phyloP scores from a whole-genome alignment of 2,888 invertebrate genomes.

The Ecliptopera silaceata region DNA sequence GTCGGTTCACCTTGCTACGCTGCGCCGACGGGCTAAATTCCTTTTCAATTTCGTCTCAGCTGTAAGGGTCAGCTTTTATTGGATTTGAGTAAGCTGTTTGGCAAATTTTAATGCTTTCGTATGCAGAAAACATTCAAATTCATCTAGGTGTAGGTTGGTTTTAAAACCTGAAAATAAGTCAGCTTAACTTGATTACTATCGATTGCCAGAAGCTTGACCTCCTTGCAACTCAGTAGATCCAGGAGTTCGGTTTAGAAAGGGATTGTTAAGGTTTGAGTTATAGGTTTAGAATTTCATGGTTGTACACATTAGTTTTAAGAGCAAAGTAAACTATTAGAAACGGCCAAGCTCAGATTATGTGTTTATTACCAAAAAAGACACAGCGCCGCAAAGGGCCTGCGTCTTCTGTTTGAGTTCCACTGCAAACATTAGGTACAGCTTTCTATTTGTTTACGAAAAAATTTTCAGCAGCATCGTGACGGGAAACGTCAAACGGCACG shows the following conservation, averaged over 20 bases:
- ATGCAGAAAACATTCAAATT: background rate
- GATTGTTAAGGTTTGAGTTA: too few species aligned
- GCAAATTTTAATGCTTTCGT: background rate
- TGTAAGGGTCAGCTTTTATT: conserved; percentile 20
- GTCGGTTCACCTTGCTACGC: conserved; percentile 48
- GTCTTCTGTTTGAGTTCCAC: conserved; percentile 23
- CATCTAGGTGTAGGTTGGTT: too few species aligned
- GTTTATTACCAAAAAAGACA: conserved; percentile 15
- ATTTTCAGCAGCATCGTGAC: background rate
- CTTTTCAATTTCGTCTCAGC: conserved; percentile 41
- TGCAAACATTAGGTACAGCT: conserved; percentile 19
- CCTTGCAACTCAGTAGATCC: too few species aligned
- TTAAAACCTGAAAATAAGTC: background rate
- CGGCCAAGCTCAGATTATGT: conserved; percentile 13
- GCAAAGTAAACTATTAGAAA: conserved; percentile 11
- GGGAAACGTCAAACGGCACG: background rate
- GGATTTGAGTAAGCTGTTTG: background rate
- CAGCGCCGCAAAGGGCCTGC: conserved; percentile 6
- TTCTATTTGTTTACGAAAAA: conserved; percentile 8
- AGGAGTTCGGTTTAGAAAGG: too few species aligned
- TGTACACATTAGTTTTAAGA: conserved; percentile 5
- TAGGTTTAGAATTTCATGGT: too few species aligned
- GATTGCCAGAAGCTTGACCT: background rate
- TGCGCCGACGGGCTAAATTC: conserved; percentile 44
- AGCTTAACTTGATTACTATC: background rate